Evolutionary conservation across 2,797 vertebrate genomes (phyloP).

Genomic region (Propithecus perrieri): DNA sequence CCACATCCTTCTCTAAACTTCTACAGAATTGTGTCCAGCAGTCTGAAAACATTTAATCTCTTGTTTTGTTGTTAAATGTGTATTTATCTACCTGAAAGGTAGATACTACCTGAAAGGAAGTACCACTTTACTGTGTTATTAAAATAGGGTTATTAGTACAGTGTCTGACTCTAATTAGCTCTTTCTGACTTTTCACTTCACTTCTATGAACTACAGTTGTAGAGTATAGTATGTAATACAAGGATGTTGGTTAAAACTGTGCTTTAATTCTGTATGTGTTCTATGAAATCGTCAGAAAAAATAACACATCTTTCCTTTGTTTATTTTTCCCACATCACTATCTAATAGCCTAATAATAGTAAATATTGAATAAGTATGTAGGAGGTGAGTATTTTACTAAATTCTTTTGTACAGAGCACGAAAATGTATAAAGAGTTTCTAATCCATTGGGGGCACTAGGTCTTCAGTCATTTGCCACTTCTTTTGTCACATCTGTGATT

Average conservation of each 20-base stretch:
- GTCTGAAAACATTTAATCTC: background rate
- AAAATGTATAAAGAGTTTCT: background rate
- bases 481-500: background rate
- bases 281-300: constrained; percentile 26
- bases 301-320: background rate
- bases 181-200: background rate
- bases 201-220: background rate
- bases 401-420: background rate
- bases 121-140: background rate
- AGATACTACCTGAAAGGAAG: background rate
- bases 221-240: background rate
- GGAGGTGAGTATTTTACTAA: background rate
- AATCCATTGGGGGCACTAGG: background rate
- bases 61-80: background rate
- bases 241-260: background rate
- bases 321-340: background rate
- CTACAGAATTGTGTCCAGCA: background rate
- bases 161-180: background rate
- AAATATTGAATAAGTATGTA: background rate
- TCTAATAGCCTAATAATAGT: background rate
- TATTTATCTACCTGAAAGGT: background rate
- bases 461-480: background rate
- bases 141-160: background rate
- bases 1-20: background rate
- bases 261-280: background rate